Base-by-base conservation (phyloP, 2,113 vertebrate genomes). In the Gallinago media region DNA sequence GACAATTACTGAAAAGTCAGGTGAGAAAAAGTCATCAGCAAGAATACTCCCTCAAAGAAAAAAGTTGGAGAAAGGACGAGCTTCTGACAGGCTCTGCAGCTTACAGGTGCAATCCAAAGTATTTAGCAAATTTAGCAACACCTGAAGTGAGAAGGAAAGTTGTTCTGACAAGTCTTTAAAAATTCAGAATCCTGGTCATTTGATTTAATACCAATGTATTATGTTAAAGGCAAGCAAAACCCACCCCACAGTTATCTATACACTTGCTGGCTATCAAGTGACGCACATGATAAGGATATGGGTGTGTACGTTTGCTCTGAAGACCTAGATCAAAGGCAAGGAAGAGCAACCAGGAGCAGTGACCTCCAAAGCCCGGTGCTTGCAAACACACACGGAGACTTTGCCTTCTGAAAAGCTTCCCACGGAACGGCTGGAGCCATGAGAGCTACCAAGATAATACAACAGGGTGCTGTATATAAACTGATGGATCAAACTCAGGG, bases 21-120 rank as follows among this genome's bases (percentile, higher is more conserved):
- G 89, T 93, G 92, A 96, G 84, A 92, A 93, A 88, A 62, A 93
- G 62, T 91, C 87, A 95, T 83, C 67, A 22, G 40, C 54, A 72
- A 65, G 56, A 76, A 82, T 6, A 82, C 23, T 61, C 31, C 52
- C 76, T 59, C 44, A 44, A 59, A 86, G 55, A 76, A 63, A 9
- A 44, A 8, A 62, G 46, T 11, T 73, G 56, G 56, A 74, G 74
- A 90, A 83, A 85, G 58, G 58, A 92, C 0, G 2, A 61, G 17
- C 40, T 83, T 83, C 63, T 2, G 10, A 92, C 73, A 94, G 63
- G 89, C 61, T 92, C 73, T 82, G 63, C 80, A 91, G 54, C 25
- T 82, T 82, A 65, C 27, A 82, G 36, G 54, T 85, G 55, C 49
- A 82, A 66, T 55, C 54, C 36, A 76, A n/a, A 85, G 84, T 17